Evolutionary conservation across 2,888 invertebrate genomes (phyloP).

Genomic region (Digitonthophagus gazella): DNA sequence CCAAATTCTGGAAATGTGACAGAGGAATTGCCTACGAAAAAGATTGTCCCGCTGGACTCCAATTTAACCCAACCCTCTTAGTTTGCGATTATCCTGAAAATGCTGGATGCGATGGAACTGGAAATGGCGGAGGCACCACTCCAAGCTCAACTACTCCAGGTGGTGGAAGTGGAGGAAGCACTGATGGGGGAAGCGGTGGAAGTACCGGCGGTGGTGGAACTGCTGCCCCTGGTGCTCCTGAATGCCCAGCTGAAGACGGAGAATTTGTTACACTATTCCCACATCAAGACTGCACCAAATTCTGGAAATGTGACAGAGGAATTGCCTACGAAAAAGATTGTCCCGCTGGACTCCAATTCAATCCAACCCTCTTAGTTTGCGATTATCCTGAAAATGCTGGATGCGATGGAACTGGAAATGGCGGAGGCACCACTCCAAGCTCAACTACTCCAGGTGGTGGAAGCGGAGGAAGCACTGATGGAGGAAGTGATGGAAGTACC

Average conservation of each 20-base stretch:
- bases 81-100: no score
- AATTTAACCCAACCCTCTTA: neutral
- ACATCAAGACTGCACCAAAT: constrained; percentile 22
- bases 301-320: constrained; percentile 18
- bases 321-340: constrained; percentile 11
- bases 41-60: neutral
- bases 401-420: neutral
- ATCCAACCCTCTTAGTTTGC: neutral
- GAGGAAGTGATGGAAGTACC: neutral
- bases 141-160: neutral
- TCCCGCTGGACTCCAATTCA: constrained; percentile 16
- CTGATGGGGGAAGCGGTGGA: neutral
- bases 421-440: neutral
- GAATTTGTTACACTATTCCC: constrained; percentile 6
- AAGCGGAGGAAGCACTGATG: neutral
- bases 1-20: constrained; percentile 17
- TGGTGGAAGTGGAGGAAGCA: neutral
- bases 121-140: neutral
- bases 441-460: no score
- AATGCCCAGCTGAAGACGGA: constrained; percentile 18
- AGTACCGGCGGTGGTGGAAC: neutral
- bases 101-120: no score
- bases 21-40: neutral
- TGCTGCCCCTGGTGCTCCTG: neutral
- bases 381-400: constrained; percentile 7